Percentiles rank a stretch among this genome's conserved stretches.
Evolutionary conservation across 2,888 invertebrate genomes (phyloP).

Genomic region (Parnassius apollo): DNA sequence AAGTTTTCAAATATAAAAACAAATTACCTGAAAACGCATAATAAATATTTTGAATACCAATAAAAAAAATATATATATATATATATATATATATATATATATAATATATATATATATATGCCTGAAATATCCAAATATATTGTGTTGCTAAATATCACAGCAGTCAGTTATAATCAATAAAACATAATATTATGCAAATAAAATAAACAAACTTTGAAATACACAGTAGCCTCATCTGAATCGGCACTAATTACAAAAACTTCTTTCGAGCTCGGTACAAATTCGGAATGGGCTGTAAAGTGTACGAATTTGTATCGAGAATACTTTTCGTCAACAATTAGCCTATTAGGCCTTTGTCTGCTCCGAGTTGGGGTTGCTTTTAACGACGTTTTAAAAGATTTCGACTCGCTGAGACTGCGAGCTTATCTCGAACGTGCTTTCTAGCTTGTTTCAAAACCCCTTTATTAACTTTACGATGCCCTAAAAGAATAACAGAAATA

Average conservation of each 20-base stretch:
- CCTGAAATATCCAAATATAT: too few relatives aligned
- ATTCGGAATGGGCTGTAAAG: slow-evolving; percentile 77
- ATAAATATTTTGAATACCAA: too few relatives aligned
- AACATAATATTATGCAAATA: too few relatives aligned
- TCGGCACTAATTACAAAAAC: slow-evolving; percentile 68
- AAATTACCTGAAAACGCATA: too few relatives aligned
- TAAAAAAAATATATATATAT: too few relatives aligned
- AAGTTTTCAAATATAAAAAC: too few relatives aligned
- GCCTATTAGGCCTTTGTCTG: slow-evolving; percentile 73
- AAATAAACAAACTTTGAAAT: too few relatives aligned
- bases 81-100: too few relatives aligned
- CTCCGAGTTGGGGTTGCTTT: slow-evolving; percentile 67
- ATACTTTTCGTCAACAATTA: slow-evolving; percentile 80
- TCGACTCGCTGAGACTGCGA: slow-evolving; percentile 59
- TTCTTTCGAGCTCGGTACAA: slow-evolving; percentile 71
- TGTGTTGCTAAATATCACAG: too few relatives aligned
- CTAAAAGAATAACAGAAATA: slow-evolving; percentile 75
- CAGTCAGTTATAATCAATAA: too few relatives aligned
- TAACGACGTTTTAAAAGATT: slow-evolving; percentile 81
- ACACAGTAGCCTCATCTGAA: slow-evolving; percentile 39
- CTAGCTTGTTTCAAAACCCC: slow-evolving; percentile 73
- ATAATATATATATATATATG: too few relatives aligned
- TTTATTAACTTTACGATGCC: slow-evolving; percentile 78
- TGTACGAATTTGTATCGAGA: slow-evolving; percentile 78
- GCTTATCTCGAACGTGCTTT: slow-evolving; percentile 74